Evolutionary conservation across 2,113 vertebrate genomes (phyloP).

Genomic region (Psilopsiagon aymara): DNA sequence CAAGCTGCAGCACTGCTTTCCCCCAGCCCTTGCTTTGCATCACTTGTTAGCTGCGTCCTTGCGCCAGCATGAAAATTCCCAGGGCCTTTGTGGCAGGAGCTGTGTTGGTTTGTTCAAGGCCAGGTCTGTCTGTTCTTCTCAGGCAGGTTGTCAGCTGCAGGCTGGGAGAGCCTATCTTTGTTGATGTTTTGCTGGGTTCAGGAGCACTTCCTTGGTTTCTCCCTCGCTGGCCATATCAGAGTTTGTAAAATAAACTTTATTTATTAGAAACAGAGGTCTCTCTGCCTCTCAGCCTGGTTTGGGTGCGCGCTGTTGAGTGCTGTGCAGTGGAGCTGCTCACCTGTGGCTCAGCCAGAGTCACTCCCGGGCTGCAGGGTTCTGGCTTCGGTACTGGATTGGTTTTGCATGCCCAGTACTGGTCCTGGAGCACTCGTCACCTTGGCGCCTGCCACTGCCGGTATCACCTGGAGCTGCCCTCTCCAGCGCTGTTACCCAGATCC

Average conservation of each 20-base stretch:
- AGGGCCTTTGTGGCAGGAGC: background rate
- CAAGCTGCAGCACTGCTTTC: conserved; percentile 39
- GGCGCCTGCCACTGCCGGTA: background rate
- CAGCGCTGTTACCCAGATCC: background rate
- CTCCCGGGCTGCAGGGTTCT: background rate
- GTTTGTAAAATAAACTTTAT: background rate
- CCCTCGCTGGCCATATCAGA: rapidly evolving
- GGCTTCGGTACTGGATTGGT: background rate
- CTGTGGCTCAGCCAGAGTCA: background rate
- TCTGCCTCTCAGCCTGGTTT: background rate
- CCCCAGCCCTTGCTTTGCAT: background rate
- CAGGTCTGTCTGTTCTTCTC: conserved; percentile 2
- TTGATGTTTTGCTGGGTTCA: background rate
- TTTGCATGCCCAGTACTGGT: background rate
- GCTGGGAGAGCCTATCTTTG: background rate
- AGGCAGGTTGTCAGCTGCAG: background rate
- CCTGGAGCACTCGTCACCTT: background rate
- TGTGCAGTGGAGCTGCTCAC: background rate
- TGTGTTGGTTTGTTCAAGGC: conserved; percentile 34
- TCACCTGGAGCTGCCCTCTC: background rate
- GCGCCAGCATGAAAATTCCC: background rate
- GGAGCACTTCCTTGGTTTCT: background rate
- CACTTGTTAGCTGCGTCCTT: background rate
- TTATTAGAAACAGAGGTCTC: background rate
- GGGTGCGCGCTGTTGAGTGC: background rate